A percentile compares a stretch with the other conserved stretches of the same genome.
phyloP scores from a whole-genome alignment of 1,140 invertebrate genomes.

The Ips nitidus region DNA sequence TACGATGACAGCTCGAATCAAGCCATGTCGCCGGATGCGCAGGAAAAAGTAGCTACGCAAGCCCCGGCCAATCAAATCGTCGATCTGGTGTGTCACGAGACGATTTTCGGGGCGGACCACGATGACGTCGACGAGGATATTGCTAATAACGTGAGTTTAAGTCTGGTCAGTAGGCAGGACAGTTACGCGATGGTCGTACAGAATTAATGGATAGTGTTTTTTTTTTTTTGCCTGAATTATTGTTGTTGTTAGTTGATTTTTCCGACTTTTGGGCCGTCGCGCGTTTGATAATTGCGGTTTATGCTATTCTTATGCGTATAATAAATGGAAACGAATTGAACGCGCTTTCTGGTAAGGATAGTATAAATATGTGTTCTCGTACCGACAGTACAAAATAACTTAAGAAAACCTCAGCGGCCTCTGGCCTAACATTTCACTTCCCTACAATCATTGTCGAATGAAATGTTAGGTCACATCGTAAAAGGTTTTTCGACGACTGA shows the following conservation, averaged over 20 bases:
- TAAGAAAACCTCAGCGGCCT: constrained; percentile 13
- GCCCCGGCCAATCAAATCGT: background rate
- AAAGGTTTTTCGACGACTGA: too few relatives aligned
- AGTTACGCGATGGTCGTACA: too few relatives aligned
- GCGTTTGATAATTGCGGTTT: constrained; percentile 5
- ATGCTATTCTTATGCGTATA: constrained; percentile 15
- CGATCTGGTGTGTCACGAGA: constrained; percentile 26
- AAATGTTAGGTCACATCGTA: too few relatives aligned
- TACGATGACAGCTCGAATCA: constrained; percentile 65
- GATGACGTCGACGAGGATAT: too few relatives aligned
- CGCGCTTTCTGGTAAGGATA: constrained; percentile 8
- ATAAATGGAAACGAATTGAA: background rate
- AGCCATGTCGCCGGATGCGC: constrained; percentile 16
- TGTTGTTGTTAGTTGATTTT: constrained; percentile 3
- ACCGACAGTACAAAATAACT: constrained; percentile 34
- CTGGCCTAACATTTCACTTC: background rate
- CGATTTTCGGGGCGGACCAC: constrained; percentile 8
- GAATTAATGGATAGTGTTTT: too few relatives aligned
- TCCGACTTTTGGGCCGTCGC: background rate
- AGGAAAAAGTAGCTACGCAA: background rate
- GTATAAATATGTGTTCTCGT: constrained; percentile 33
- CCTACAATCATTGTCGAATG: background rate
- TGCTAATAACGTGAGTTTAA: too few relatives aligned
- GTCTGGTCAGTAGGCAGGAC: too few relatives aligned
- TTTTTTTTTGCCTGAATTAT: background rate